Base-by-base conservation (phyloP, 2,888 invertebrate genomes). In the Eilema caniola region DNA sequence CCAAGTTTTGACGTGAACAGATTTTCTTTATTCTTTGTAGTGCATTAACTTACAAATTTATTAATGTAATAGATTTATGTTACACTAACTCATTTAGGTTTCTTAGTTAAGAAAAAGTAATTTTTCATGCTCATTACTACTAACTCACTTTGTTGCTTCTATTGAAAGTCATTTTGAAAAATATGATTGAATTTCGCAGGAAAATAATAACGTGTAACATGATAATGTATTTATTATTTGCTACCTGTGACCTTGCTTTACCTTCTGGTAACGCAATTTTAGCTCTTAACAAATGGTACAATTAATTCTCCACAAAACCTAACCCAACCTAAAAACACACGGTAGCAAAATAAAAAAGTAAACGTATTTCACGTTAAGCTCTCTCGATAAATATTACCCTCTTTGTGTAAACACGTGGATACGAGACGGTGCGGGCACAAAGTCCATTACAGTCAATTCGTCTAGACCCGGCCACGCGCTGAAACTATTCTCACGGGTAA, bases 401-500 rank as follows among this genome's bases (percentile, higher is more conserved):
- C 84, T 81, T 81, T 82, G 83, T 81, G 79, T 83, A 88, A 86
- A 87, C 85, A 86, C 76, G 81, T 79, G 83, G 80, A 83, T 86
- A 85, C 81, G 80, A 84, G 79, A 83, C 84, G 82, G 85, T 85
- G 83, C 88, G 89, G 88, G 87, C 89, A 88, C 87, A 91, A 93
- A 93, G 91, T 92, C 91, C 91, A 94, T 93, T 94, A 92, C 90
- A 90, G 90, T 89, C 91, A 90, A 93, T 93, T 91, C 92, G 89
- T 90, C 90, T 89, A 90, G 90, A 91, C 90, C 87, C 84, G 85
- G 89, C 91, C 92, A 93, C 93, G 93, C 91, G 93, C 90, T 92
- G 90, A 92, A 93, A 90, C 92, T 92, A 92, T 93, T 93, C 93
- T 92, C 93, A 88, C 89, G 90, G 87, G 92, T 92, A 93, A 94